These are phyloP conservation scores for Sylvia atricapilla DNA, from an alignment of 2,113 vertebrate genomes.

Conservation along the genomic window DNA sequence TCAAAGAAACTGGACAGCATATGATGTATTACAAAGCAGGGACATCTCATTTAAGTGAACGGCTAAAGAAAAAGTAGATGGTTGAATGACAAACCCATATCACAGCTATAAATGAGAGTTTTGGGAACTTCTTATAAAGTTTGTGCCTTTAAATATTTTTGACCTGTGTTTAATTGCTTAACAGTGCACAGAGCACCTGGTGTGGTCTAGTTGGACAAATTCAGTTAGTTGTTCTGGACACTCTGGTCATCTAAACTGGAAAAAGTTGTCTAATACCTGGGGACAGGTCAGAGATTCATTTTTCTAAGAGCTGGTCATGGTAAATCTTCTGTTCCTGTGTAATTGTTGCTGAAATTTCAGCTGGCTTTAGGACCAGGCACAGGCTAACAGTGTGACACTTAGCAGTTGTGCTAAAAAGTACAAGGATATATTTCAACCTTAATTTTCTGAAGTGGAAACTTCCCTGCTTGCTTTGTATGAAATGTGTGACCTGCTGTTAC, in stretches of 20 bases:
- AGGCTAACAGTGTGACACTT: background rate
- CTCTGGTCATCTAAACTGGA: background rate
- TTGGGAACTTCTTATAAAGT: background rate
- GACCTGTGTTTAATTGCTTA: background rate
- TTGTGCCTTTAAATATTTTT: background rate
- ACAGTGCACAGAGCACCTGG: background rate
- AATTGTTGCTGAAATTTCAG: background rate
- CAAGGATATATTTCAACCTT: background rate
- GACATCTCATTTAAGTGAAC: background rate
- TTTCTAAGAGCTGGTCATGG: background rate
- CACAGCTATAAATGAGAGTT: fast-evolving
- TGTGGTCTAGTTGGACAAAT: background rate
- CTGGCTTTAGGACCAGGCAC: background rate
- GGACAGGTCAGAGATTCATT: background rate
- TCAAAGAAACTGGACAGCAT: background rate
- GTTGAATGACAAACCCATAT: background rate
- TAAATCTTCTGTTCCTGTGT: background rate
- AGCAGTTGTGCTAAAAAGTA: background rate
- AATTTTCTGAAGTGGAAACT: background rate
- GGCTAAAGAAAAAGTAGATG: background rate
- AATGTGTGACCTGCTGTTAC: background rate
- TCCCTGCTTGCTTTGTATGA: background rate
- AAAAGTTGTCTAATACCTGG: background rate
- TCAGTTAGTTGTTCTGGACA: background rate
- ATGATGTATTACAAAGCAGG: background rate